These are phyloP conservation scores for Melanotaenia nigrans DNA, from an alignment of 2,797 vertebrate species.

Conservation along the genomic window DNA sequence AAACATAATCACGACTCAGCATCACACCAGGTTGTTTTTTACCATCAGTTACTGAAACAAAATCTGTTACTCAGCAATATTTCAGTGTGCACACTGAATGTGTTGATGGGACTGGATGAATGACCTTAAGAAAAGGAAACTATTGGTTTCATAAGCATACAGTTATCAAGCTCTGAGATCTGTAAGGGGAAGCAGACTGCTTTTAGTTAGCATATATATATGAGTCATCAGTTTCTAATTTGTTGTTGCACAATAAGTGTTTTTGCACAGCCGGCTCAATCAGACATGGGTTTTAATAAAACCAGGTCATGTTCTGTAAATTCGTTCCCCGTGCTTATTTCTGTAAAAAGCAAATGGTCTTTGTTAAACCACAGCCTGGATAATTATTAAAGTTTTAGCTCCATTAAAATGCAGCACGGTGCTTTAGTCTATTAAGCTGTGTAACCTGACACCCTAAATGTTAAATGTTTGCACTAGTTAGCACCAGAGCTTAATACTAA, in stretches of 20 bases:
- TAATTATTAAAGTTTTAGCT: neutral
- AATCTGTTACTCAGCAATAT: neutral
- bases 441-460: neutral
- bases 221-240: conserved; percentile 24
- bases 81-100: neutral
- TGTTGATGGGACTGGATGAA: neutral
- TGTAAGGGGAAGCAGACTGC: conserved; percentile 6
- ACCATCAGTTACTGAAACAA: neutral
- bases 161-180: conserved; percentile 7
- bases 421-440: neutral
- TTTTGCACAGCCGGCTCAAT: conserved; percentile 2
- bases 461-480: conserved; percentile 14
- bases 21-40: neutral
- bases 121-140: neutral
- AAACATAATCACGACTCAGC: neutral
- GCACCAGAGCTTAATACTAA: conserved; percentile 7
- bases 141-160: neutral
- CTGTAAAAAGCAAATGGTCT: neutral
- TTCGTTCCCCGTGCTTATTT: neutral
- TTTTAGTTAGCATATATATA: conserved; percentile 8
- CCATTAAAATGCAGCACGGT: neutral
- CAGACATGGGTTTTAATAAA: neutral
- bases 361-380: neutral
- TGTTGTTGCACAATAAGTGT: neutral
- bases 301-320: neutral